A percentile compares a stretch with the other conserved stretches of the same genome.
These are phyloP conservation scores for Schizaphis graminum DNA, from an alignment of 2,888 invertebrate species.

Conservation along the genomic window DNA sequence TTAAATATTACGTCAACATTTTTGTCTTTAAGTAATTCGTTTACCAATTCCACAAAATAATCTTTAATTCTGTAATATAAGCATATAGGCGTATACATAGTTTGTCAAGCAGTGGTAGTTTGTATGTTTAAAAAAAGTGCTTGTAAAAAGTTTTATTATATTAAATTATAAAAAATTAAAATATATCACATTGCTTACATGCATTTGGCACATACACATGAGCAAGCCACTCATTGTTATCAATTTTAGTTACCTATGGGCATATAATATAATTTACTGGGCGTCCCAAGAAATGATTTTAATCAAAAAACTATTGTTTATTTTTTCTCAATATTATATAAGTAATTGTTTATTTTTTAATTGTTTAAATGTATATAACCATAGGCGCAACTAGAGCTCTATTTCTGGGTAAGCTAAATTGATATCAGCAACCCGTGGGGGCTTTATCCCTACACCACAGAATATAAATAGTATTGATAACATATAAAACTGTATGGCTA, in stretches of 20 bases:
- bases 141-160: not conserved
- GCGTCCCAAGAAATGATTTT: not conserved
- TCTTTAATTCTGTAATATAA: conserved; percentile 36
- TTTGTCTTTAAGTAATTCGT: conserved; percentile 49
- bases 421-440: too few relatives aligned
- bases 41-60: conserved; percentile 39
- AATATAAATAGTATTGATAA: too few relatives aligned
- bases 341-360: not conserved
- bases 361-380: too few relatives aligned
- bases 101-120: not conserved
- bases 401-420: too few relatives aligned
- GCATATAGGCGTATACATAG: not conserved
- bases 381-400: too few relatives aligned
- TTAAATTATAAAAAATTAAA: not conserved
- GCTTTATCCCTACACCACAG: too few relatives aligned
- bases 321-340: not conserved
- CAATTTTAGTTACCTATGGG: not conserved
- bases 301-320: not conserved
- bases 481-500: too few relatives aligned
- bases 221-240: not conserved
- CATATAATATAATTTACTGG: conserved; percentile 14
- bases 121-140: not conserved
- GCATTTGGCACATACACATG: not conserved
- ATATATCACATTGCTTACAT: not conserved
- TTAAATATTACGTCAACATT: conserved; percentile 55